Conservation (phyloP, 1,140 invertebrate species). For the Galendromus occidentalis region DNA sequence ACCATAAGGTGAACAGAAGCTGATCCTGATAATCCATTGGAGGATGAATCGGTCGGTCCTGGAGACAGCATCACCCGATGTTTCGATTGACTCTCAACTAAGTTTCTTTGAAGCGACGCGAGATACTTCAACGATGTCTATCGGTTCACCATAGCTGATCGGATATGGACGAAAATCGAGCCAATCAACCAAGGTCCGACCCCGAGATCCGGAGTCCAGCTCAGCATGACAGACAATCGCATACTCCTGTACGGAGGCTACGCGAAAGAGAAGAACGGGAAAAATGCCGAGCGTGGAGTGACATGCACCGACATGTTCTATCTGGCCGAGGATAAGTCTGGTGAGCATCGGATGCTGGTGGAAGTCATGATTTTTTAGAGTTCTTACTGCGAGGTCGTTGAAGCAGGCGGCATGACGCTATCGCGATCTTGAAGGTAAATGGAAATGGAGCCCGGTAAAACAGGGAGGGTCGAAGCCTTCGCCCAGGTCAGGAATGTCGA, state of each 20-base stretch:
- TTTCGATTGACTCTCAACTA: background rate
- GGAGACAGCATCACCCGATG: background rate
- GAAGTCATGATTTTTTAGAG: too few relatives aligned
- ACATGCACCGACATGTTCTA: constrained; percentile 63
- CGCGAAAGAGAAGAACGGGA: constrained; percentile 51
- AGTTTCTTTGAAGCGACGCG: constrained; percentile 41
- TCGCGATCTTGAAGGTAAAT: constrained; percentile 34
- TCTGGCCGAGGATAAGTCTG: constrained; percentile 25
- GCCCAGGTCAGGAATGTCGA: constrained; percentile 44
- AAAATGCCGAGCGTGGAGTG: constrained; percentile 55
- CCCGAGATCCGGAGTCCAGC: constrained; percentile 51
- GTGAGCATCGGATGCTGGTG: too few relatives aligned
- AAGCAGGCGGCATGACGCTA: too few relatives aligned
- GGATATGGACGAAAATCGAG: constrained; percentile 56
- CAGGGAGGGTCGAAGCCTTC: constrained; percentile 41
- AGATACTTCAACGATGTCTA: constrained; percentile 77
- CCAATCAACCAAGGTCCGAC: constrained; percentile 41
- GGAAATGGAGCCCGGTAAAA: constrained; percentile 53
- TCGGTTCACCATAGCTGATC: constrained; percentile 54
- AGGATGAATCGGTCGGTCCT: background rate
- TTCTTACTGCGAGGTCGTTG: too few relatives aligned
- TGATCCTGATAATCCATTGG: background rate
- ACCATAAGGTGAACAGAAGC: constrained; percentile 37
- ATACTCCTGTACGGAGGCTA: constrained; percentile 71
- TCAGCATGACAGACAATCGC: constrained; percentile 38